Percentiles rank a stretch among this genome's conserved stretches.
phyloP scores from a whole-genome alignment of 2,888 invertebrate genomes.

The Melanchra persicariae region DNA sequence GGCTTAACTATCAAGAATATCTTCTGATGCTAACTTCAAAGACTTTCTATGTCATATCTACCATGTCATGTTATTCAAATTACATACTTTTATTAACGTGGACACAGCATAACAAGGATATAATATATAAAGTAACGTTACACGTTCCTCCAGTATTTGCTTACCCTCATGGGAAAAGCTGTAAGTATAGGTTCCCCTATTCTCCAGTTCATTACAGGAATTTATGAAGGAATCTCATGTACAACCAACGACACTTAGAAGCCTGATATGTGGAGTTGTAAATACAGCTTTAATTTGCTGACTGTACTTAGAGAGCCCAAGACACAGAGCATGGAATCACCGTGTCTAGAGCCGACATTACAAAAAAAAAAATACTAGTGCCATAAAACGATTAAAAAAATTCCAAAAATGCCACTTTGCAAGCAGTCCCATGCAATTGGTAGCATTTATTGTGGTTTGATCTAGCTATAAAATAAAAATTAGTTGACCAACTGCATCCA shows the following conservation, averaged over 20 bases:
- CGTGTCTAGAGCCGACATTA: background rate
- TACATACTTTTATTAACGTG: too few species aligned
- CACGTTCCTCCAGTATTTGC: background rate
- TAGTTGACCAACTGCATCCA: too few species aligned
- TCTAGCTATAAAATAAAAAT: too few species aligned
- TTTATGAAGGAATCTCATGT: conserved; percentile 30
- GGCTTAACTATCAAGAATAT: too few species aligned
- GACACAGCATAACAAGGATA: background rate
- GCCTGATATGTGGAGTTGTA: conserved; percentile 28
- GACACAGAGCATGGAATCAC: background rate
- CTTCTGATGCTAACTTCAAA: too few species aligned
- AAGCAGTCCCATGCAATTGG: too few species aligned
- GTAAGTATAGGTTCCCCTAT: conserved; percentile 3
- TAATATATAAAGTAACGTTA: background rate
- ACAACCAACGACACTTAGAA: conserved; percentile 19
- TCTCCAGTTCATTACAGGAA: conserved; percentile 31
- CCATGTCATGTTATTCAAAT: too few species aligned
- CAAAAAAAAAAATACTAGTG: too few species aligned
- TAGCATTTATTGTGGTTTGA: too few species aligned
- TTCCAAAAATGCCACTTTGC: too few species aligned
- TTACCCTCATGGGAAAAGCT: background rate
- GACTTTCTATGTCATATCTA: too few species aligned
- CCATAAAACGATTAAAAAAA: too few species aligned
- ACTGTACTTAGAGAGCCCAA: conserved; percentile 1
- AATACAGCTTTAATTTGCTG: conserved; percentile 31